Evolutionary conservation across 2,797 vertebrate species (phyloP), one percentile per base, ranked within the genome.

Genomic region (Sciaenops ocellatus): DNA sequence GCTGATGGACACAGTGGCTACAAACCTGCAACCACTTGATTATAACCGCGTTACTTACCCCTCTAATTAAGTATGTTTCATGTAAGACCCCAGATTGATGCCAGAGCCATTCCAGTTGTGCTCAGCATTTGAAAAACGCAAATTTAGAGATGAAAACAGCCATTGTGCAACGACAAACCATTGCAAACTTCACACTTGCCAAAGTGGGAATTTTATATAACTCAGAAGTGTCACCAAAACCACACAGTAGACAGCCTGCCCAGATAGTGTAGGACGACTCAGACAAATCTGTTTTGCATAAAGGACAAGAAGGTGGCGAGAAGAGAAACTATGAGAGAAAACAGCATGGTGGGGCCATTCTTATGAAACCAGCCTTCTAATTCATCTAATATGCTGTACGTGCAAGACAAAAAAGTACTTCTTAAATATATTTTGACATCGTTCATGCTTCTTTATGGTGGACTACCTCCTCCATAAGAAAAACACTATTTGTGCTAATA

Each of bases 221-320:
- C 73, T 77, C 65, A 71, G 55, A 78, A 81, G 72, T 82, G 69
- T 80, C 63, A 74, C 71, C 73, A 65, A 86, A 91, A 87, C 85
- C 89, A 67, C 86, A 78, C 47, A 63, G 75, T 70, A 82, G 85
- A 86, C 79, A 63, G 56, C 18, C 57, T 60, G 54, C 73, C 84
- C 79, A 68, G 80, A 80, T 52, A 77, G 52, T 64, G 76, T 47
- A 50, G 77, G 59, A 77, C 26, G 51, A 83, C 59, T 85, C 70
- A 80, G 75, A 79, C 57, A 74, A 86, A 88, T 89, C 85, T 91
- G 90, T 85, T 90, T 78, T 84, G 83, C 78, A 90, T 88, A 80
- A 87, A 81, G 81, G 42, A 84, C 42, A 63, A 80, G 64, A 85
- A 76, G 66, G 42, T 79, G 79, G 66, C 20, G 34, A 87, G 73